Percentiles rank a stretch among this genome's conserved stretches.
Evolutionary conservation across 2,797 vertebrate species (phyloP).

Genomic region (Erithacus rubecula): DNA sequence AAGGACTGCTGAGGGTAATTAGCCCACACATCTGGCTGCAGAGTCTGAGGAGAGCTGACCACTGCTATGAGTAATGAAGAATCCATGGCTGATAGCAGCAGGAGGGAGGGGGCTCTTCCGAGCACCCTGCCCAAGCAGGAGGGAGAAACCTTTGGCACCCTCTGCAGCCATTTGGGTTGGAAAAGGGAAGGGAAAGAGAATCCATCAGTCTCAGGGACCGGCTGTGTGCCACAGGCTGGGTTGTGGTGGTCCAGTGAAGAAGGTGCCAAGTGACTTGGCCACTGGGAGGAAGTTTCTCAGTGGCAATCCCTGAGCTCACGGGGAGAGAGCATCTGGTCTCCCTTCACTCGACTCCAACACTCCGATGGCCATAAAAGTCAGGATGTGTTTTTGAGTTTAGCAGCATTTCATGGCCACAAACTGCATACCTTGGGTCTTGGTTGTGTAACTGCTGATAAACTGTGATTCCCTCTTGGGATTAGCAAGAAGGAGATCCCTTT

Average conservation of each 20-base stretch:
- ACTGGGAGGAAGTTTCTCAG: neutral
- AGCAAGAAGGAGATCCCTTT: neutral
- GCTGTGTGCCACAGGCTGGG: neutral
- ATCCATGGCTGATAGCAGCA: neutral
- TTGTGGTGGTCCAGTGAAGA: neutral
- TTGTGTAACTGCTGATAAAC: neutral
- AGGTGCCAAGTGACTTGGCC: neutral
- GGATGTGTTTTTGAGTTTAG: neutral
- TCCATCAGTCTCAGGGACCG: neutral
- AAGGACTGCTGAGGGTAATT: neutral
- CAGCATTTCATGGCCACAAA: neutral
- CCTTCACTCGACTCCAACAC: neutral
- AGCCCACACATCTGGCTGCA: conserved; percentile 43
- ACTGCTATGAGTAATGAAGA: neutral
- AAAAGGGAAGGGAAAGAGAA: neutral
- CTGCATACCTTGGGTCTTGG: neutral
- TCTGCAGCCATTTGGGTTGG: neutral
- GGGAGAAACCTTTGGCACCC: neutral
- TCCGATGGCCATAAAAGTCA: neutral
- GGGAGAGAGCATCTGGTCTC: neutral
- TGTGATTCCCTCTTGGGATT: neutral
- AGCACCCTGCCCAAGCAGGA: neutral
- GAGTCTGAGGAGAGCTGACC: neutral
- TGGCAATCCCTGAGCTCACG: neutral
- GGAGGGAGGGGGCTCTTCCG: neutral